Percentiles rank a stretch among this genome's conserved stretches.
Conservation (phyloP, 2,888 invertebrate species). For the Cyclophora albipunctata region DNA sequence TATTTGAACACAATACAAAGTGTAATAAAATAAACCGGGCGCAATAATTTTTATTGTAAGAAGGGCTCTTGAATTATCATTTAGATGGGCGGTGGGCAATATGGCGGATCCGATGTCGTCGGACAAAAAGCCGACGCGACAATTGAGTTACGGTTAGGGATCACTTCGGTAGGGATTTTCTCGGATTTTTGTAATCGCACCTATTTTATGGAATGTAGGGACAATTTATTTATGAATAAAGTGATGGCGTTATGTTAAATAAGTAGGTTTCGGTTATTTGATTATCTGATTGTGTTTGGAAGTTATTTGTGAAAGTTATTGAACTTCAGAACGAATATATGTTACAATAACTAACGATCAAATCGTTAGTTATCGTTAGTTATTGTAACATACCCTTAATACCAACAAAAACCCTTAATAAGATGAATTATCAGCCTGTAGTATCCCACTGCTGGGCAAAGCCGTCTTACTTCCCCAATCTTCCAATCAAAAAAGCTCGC, state of each 20-base stretch:
- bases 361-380: no score
- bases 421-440: no score
- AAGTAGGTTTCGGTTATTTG: slow-evolving; percentile 14
- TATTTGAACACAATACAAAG: slow-evolving; percentile 67
- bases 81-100: slow-evolving; percentile 69
- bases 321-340: no score
- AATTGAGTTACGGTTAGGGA: slow-evolving; percentile 56
- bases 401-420: no score
- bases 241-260: slow-evolving; percentile 11
- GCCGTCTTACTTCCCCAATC: no score
- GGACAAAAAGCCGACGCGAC: slow-evolving; percentile 45
- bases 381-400: no score
- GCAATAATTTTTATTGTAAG: slow-evolving; percentile 74
- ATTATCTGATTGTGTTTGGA: slow-evolving; percentile 1
- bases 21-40: slow-evolving; percentile 73
- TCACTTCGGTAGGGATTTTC: slow-evolving; percentile 36
- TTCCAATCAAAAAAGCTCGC: no score
- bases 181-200: slow-evolving; percentile 49
- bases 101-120: slow-evolving; percentile 55
- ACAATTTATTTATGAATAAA: slow-evolving; percentile 22
- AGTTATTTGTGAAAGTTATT: no score
- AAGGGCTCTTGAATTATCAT: slow-evolving; percentile 70
- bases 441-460: no score
- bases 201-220: slow-evolving; percentile 36
- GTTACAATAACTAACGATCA: no score